Conservation (phyloP, 2,113 vertebrate genomes). For the Indicator indicator region DNA sequence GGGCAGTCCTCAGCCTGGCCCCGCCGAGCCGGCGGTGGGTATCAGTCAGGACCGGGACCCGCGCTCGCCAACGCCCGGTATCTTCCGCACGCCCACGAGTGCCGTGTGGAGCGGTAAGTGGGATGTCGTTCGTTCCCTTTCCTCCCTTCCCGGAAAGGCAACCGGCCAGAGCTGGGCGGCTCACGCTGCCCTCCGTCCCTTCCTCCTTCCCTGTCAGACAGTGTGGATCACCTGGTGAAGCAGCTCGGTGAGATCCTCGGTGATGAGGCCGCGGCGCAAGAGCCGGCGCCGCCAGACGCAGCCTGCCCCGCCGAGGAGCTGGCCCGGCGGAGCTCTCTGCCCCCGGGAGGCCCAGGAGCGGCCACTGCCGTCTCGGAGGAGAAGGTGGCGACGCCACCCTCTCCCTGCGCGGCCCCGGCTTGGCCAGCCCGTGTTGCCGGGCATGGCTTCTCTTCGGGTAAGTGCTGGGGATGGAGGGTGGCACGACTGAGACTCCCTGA, state of each 20-base stretch:
- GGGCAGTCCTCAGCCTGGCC: background rate
- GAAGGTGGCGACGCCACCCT: background rate
- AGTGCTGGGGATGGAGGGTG: fast-evolving
- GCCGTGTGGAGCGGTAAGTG: conserved; percentile 76
- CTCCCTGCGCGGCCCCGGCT: background rate
- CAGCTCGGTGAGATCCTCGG: conserved; percentile 83
- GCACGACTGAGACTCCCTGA: fast-evolving
- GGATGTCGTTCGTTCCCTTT: too few relatives aligned
- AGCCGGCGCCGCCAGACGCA: background rate
- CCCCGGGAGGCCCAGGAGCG: background rate
- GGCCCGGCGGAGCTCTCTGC: background rate
- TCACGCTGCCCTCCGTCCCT: background rate
- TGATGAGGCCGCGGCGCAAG: background rate
- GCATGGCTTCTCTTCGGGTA: conserved; percentile 43
- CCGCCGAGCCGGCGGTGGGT: background rate
- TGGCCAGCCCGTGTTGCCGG: background rate
- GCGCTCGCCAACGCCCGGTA: conserved; percentile 85
- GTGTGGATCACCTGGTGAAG: conserved; percentile 77
- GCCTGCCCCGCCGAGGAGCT: background rate
- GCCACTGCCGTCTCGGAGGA: background rate
- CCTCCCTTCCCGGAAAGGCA: too few relatives aligned
- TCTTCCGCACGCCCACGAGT: conserved; percentile 87
- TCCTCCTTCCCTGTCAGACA: conserved; percentile 63
- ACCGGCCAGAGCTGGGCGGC: background rate
- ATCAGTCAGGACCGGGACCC: conserved; percentile 77